phyloP scores from a whole-genome alignment of 2,113 vertebrate species.

The Ochotona curzoniae region DNA sequence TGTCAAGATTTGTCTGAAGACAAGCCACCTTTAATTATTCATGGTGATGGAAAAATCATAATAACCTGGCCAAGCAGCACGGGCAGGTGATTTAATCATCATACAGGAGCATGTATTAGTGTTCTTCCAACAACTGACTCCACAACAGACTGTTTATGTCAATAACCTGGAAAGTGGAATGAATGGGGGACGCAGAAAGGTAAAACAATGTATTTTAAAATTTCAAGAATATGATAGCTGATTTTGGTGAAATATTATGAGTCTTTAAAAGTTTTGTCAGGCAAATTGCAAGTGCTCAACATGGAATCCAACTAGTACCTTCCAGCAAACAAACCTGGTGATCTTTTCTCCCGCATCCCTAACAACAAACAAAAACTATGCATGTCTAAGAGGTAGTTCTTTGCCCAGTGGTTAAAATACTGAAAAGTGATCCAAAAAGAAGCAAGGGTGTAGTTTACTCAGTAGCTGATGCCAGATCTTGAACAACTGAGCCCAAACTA shows the following conservation, averaged over 20 bases:
- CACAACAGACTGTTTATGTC: neutral
- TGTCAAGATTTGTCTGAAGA: constrained; percentile 42
- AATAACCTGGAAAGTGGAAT: neutral
- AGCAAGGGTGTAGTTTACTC: neutral
- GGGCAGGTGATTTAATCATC: neutral
- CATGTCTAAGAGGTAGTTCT: neutral
- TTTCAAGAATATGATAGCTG: neutral
- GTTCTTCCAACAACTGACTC: neutral
- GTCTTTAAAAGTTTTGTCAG: neutral
- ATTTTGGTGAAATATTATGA: neutral
- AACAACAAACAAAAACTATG: neutral
- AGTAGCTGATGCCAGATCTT: neutral
- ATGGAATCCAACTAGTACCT: neutral
- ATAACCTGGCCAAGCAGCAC: constrained; percentile 23
- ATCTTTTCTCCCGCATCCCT: neutral
- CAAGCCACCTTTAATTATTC: constrained; percentile 74
- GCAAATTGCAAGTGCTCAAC: neutral
- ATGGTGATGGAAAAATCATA: constrained; percentile 17
- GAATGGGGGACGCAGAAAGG: neutral
- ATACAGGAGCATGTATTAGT: neutral
- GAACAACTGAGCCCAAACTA: neutral
- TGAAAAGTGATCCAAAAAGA: neutral
- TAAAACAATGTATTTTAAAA: neutral
- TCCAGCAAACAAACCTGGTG: neutral
- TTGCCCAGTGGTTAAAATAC: neutral